These are phyloP conservation scores for Bombus fervidus DNA, from an alignment of 1,140 invertebrate species.

Conservation along the genomic window DNA sequence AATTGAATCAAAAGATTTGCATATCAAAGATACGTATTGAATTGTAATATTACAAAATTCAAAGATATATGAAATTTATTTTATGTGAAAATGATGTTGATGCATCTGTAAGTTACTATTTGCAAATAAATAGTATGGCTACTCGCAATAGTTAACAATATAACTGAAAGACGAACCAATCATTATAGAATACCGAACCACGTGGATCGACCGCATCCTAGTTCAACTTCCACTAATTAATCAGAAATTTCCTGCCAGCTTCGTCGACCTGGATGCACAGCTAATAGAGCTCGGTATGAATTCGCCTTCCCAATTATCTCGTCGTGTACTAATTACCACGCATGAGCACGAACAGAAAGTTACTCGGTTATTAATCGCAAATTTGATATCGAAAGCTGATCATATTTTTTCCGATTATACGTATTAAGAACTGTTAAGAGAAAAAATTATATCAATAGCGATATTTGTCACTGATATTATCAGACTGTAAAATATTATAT, in stretches of 20 bases:
- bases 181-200: conserved; percentile 20
- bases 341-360: conserved; percentile 14
- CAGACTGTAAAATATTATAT: too few relatives aligned
- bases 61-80: neutral
- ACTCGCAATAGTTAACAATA: too few relatives aligned
- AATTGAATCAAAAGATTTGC: neutral
- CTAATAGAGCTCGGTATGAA: conserved; percentile 60
- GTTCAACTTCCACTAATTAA: conserved; percentile 61
- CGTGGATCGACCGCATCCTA: conserved; percentile 42
- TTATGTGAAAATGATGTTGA: neutral
- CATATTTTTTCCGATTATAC: neutral
- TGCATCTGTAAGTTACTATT: neutral
- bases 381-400: neutral
- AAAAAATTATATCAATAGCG: too few relatives aligned
- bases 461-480: too few relatives aligned
- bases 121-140: neutral
- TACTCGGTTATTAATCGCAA: neutral
- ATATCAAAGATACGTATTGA: neutral
- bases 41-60: neutral
- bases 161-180: conserved; percentile 16
- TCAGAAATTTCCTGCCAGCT: conserved; percentile 61
- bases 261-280: conserved; percentile 34
- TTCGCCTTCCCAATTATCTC: conserved; percentile 63
- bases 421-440: too few relatives aligned
- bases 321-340: conserved; percentile 59